A percentile compares a stretch with the other conserved stretches of the same genome.
Conservation (phyloP, 35 echinoderm and acorn worm species). For the Strongylocentrotus purpuratus region DNA sequence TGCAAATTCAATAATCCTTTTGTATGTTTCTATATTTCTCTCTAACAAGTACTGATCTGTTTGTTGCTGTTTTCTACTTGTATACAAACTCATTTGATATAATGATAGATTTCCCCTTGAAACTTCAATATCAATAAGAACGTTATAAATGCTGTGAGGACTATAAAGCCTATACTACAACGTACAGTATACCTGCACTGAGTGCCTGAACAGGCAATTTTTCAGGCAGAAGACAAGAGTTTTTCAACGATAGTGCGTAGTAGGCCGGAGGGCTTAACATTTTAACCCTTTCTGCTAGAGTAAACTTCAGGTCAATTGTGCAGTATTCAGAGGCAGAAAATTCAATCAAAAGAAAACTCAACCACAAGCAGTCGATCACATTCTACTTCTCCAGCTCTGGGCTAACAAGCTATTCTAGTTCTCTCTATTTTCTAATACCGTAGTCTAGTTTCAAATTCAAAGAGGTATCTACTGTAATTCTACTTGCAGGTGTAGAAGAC, state of each 20-base stretch:
- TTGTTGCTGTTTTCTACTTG: too few relatives aligned
- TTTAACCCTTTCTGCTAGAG: constrained; percentile 8
- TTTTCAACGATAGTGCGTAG: not conserved
- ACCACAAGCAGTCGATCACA: not conserved
- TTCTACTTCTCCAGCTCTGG: not conserved
- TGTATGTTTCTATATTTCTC: too few relatives aligned
- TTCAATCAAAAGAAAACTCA: not conserved
- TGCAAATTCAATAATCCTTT: too few relatives aligned
- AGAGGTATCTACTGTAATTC: not conserved
- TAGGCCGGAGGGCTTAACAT: constrained; percentile 24
- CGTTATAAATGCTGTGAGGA: too few relatives aligned
- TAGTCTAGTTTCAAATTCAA: not conserved
- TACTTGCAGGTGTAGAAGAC: not conserved
- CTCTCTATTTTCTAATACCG: not conserved
- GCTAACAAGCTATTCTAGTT: not conserved
- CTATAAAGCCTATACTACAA: not conserved
- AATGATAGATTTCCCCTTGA: too few relatives aligned
- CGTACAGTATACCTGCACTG: too few relatives aligned
- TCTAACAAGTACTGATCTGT: too few relatives aligned
- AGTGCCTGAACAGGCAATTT: not conserved
- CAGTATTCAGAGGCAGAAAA: not conserved
- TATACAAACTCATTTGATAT: too few relatives aligned
- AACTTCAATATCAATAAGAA: not conserved
- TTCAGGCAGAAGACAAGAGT: not conserved
- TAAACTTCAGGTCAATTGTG: constrained; percentile 20